Evolutionary conservation across 2,797 vertebrate genomes (phyloP).

Genomic region (Tadarida brasiliensis): DNA sequence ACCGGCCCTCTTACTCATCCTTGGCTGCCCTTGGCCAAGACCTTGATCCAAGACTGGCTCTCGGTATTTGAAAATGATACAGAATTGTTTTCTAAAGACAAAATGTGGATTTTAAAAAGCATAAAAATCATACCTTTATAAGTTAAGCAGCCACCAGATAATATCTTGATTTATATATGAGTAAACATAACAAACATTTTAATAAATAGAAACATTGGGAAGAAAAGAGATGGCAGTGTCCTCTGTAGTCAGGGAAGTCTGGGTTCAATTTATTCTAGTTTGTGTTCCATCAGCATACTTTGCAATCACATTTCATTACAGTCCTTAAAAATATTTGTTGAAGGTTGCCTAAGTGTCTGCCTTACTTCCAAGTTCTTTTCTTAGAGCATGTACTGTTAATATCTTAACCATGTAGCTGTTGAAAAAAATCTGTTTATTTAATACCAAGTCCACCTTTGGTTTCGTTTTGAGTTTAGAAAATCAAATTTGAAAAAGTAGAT

Average conservation of each 20-base stretch:
- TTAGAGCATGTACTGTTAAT: background rate
- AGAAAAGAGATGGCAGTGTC: background rate
- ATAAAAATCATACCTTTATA: constrained; percentile 29
- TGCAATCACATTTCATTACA: background rate
- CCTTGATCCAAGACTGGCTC: background rate
- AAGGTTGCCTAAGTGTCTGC: background rate
- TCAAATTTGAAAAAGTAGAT: constrained; percentile 39
- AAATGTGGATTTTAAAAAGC: constrained; percentile 64
- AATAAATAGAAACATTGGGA: background rate
- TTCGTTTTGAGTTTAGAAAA: constrained; percentile 51
- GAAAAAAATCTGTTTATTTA: constrained; percentile 12
- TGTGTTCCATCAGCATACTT: background rate
- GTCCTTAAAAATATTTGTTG: background rate
- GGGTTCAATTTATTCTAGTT: background rate
- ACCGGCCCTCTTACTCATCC: background rate
- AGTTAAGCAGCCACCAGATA: constrained; percentile 38
- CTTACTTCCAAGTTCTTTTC: background rate
- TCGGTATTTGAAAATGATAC: constrained; percentile 54
- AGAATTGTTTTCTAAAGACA: constrained; percentile 38
- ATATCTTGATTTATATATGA: constrained; percentile 35
- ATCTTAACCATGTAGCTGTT: background rate
- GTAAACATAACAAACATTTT: constrained; percentile 3
- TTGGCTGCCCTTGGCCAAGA: background rate
- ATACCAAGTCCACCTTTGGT: constrained; percentile 46
- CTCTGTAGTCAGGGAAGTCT: background rate